phyloP scores from a whole-genome alignment of 2,113 vertebrate species.

The Cebidichthys violaceus region DNA sequence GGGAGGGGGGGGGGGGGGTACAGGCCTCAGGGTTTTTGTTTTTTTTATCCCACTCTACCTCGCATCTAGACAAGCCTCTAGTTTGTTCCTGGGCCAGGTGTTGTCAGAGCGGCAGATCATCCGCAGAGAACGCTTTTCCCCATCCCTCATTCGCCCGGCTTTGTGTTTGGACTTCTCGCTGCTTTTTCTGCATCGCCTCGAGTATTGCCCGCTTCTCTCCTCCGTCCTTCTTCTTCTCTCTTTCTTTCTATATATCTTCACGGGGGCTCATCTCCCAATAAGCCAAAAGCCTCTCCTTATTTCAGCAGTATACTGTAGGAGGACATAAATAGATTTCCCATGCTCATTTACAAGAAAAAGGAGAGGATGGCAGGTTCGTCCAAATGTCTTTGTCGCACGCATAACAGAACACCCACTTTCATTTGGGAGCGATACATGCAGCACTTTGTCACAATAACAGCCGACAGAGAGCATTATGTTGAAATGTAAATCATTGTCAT shows the following conservation, averaged over 20 bases:
- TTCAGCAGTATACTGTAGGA: conserved; percentile 53
- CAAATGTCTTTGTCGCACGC: conserved; percentile 69
- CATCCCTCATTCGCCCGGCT: conserved; percentile 28
- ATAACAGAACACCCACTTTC: conserved; percentile 74
- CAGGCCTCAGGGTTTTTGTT: conserved; percentile 45
- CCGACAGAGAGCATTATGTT: conserved; percentile 65
- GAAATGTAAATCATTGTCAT: conserved; percentile 77
- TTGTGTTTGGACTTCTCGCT: conserved; percentile 56
- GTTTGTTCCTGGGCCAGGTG: conserved; percentile 63
- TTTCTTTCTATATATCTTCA: conserved; percentile 47
- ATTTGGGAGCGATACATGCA: conserved; percentile 57
- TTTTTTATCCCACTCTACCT: conserved; percentile 30
- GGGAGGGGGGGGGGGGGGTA: neutral
- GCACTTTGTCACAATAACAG: conserved; percentile 66
- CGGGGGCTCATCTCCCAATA: conserved; percentile 39
- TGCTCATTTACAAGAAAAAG: conserved; percentile 74
- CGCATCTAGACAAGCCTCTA: conserved; percentile 42
- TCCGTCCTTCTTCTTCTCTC: conserved; percentile 6
- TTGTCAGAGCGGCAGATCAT: conserved; percentile 58
- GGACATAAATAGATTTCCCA: conserved; percentile 73
- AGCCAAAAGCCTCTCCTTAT: conserved; percentile 50
- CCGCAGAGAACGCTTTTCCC: conserved; percentile 25
- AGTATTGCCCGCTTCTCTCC: conserved; percentile 33
- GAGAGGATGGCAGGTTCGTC: conserved; percentile 62
- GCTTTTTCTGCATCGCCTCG: conserved; percentile 53